These are phyloP conservation scores for Acronicta alni DNA, from an alignment of 2,888 invertebrate genomes.

Conservation along the genomic window DNA sequence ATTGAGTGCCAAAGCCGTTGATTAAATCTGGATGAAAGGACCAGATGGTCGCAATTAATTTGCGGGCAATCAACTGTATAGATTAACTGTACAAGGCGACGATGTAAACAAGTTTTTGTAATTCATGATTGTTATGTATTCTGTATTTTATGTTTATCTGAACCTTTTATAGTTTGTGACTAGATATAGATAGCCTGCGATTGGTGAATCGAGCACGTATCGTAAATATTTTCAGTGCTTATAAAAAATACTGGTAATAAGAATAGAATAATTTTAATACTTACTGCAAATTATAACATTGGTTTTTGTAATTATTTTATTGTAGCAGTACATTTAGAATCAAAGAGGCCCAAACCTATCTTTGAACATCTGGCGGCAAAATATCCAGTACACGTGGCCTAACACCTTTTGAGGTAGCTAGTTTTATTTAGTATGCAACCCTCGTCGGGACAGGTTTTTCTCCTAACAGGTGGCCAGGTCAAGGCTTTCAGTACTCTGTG, in stretches of 20 bases:
- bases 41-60: conserved; percentile 13
- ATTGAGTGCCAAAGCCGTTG: conserved; percentile 27
- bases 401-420: conserved; percentile 15
- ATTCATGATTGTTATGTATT: neutral
- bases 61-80: conserved; percentile 1
- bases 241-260: too few species aligned
- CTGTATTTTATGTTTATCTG: neutral
- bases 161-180: too few species aligned
- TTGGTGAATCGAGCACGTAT: too few species aligned
- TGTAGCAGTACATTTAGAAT: conserved; percentile 14
- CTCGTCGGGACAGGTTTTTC: conserved; percentile 11
- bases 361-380: conserved; percentile 17
- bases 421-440: conserved; percentile 42
- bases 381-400: conserved; percentile 26
- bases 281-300: too few species aligned
- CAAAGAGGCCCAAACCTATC: conserved; percentile 14
- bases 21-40: conserved; percentile 41
- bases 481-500: conserved; percentile 14
- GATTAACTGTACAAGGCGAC: neutral
- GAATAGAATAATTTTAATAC: too few species aligned
- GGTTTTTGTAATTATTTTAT: too few species aligned
- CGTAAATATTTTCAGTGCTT: too few species aligned
- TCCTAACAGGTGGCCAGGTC: conserved; percentile 31
- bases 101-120: neutral
- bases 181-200: too few species aligned